Percentiles rank a stretch among this genome's conserved stretches.
phyloP scores from a whole-genome alignment of 2,888 invertebrate species.

The Creontiades dilutus region DNA sequence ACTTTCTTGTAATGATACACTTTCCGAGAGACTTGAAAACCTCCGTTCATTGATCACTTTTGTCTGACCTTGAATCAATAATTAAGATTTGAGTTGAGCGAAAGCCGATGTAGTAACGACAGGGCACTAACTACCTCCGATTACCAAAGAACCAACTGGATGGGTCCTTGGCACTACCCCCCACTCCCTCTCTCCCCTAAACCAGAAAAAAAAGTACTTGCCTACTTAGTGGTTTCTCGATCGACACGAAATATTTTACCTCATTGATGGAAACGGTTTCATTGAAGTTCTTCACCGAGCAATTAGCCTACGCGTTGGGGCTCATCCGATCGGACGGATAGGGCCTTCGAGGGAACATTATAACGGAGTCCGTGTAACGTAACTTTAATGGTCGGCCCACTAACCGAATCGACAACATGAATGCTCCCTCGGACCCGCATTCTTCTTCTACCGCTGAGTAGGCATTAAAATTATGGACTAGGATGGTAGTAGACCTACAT shows the following conservation, averaged over 20 bases:
- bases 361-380: slow-evolving; percentile 41
- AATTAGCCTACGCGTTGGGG: background rate
- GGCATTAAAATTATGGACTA: background rate
- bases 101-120: background rate
- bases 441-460: background rate
- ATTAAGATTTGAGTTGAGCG: background rate
- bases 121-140: background rate
- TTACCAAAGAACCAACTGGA: background rate
- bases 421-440: slow-evolving; percentile 4
- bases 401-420: slow-evolving; percentile 43
- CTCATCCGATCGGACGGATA: background rate
- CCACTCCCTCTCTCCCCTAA: no score
- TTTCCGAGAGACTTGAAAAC: no score
- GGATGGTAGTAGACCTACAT: no score
- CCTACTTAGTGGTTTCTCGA: background rate
- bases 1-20: no score
- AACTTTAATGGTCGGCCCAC: slow-evolving; percentile 53
- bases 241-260: slow-evolving; percentile 2
- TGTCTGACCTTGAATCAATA: background rate
- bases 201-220: background rate
- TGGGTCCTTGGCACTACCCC: background rate
- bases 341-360: slow-evolving; percentile 1
- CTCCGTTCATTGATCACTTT: no score
- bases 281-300: background rate
- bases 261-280: slow-evolving; percentile 35